Evolutionary conservation across 2,113 vertebrate species (phyloP), one percentile per base, ranked within the genome.

Genomic region (Arothron firmamentum): DNA sequence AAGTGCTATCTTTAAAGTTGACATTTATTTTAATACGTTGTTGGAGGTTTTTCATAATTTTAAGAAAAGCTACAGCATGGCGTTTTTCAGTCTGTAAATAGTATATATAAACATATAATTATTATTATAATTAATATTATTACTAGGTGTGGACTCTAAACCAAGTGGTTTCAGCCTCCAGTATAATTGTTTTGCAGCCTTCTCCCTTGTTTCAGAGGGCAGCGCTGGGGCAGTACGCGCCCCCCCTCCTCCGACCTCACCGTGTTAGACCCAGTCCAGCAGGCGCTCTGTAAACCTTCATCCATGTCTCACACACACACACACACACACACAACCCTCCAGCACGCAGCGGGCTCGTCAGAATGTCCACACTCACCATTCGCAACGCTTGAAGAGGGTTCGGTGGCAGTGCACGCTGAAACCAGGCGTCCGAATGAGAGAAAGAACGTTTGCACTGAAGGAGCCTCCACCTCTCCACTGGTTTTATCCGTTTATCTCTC

Each of bases 1-100:
- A 88, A 96, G 94, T 97, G 94, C 95, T 95, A 92, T 96, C 92
- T 94, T 38, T 92, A 94, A 92, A 93, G 93, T 94, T 92, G 92
- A 93, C 90, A 93, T 95, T 97, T 99, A 96, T 98, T 98, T 98
- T 97, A 97, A 92, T 98, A 97, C 95, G 94, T 95, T 92, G 91
- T 97, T 94, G 95, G 92, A 93, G 90, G 93, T 92, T 94, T 93
- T 93, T 95, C 93, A 94, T 94, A 92, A 95, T 97, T 96, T 94
- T 93, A 93, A 91, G 90, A 93, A 89, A 90, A 93, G 93, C 94
- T 93, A 91, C 92, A 93, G 94, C 95, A 96, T 96, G 94, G 92
- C 90, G 87, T 96, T 92, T 95, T 94, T 93, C 93, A 90, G 92
- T 95, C 93, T 98, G 96, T 98, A 99, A 96, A 98, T 98, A 95